Percentiles rank a stretch among this genome's conserved stretches.
Conservation (phyloP, 1,140 invertebrate species). For the Drosophila rhopaloa region DNA sequence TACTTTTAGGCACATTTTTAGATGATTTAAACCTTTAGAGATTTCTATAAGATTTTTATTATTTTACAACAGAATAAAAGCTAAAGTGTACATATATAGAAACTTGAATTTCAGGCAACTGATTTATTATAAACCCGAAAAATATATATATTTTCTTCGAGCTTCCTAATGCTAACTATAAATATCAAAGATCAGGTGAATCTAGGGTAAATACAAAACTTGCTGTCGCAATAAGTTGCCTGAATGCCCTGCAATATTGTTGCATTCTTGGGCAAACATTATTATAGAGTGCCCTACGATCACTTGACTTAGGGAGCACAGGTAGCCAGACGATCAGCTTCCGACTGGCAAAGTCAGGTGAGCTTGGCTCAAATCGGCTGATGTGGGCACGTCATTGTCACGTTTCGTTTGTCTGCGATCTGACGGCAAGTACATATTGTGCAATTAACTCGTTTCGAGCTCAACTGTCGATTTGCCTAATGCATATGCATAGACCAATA, state of each 20-base stretch:
- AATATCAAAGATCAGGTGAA: too few relatives aligned
- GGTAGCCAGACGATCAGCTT: constrained; percentile 23
- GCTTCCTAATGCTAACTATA: too few relatives aligned
- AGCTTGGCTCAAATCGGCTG: constrained; percentile 17
- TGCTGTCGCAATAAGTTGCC: not conserved
- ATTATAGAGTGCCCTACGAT: not conserved
- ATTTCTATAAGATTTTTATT: not conserved
- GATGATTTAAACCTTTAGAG: not conserved
- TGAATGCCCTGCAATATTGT: not conserved
- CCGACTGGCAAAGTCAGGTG: constrained; percentile 30
- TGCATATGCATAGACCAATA: constrained; percentile 33
- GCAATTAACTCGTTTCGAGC: constrained; percentile 48
- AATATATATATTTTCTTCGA: too few relatives aligned
- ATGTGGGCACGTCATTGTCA: constrained; percentile 59
- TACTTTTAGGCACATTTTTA: not conserved
- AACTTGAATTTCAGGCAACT: too few relatives aligned
- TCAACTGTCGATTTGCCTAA: constrained; percentile 41
- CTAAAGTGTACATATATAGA: too few relatives aligned
- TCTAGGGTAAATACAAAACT: not conserved
- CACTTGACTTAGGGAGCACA: not conserved
- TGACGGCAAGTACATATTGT: constrained; percentile 36
- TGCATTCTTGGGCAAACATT: not conserved
- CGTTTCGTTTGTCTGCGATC: constrained; percentile 45
- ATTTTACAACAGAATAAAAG: too few relatives aligned
- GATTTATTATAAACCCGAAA: too few relatives aligned